Conservation (phyloP, 2,888 invertebrate species). For the Hesperia comma region DNA sequence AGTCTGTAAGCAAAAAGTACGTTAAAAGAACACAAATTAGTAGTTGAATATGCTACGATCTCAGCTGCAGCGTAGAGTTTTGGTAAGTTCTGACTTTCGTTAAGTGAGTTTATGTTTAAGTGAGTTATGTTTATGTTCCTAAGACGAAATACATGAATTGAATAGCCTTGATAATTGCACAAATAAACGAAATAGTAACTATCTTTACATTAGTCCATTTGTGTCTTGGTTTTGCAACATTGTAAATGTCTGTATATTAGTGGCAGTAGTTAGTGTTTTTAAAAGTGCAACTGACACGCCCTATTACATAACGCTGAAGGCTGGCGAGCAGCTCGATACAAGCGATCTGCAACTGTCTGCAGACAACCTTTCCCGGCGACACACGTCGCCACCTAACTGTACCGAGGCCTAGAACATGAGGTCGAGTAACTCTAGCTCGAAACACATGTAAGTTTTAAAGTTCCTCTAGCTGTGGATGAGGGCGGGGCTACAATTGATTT, state of each 20-base stretch:
- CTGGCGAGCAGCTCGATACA: not conserved
- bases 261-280: not conserved
- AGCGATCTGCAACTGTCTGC: slow-evolving; percentile 2
- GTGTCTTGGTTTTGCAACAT: not conserved
- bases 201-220: too few species aligned
- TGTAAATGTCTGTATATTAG: too few species aligned
- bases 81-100: too few species aligned
- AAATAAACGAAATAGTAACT: too few species aligned
- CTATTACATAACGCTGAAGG: slow-evolving; percentile 3
- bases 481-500: slow-evolving; percentile 16
- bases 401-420: slow-evolving; percentile 28
- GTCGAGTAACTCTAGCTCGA: slow-evolving; percentile 24
- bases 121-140: too few species aligned
- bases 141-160: too few species aligned
- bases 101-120: too few species aligned
- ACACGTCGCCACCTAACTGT: slow-evolving; percentile 8
- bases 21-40: too few species aligned
- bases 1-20: too few species aligned
- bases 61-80: too few species aligned
- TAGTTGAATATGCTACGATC: too few species aligned
- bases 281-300: not conserved
- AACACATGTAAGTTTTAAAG: slow-evolving; percentile 20
- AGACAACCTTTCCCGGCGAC: slow-evolving; percentile 13
- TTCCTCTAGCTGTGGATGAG: slow-evolving; percentile 13
- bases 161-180: too few species aligned